Conservation (phyloP, 2,797 vertebrate species). For the Smutsia temminckii region DNA sequence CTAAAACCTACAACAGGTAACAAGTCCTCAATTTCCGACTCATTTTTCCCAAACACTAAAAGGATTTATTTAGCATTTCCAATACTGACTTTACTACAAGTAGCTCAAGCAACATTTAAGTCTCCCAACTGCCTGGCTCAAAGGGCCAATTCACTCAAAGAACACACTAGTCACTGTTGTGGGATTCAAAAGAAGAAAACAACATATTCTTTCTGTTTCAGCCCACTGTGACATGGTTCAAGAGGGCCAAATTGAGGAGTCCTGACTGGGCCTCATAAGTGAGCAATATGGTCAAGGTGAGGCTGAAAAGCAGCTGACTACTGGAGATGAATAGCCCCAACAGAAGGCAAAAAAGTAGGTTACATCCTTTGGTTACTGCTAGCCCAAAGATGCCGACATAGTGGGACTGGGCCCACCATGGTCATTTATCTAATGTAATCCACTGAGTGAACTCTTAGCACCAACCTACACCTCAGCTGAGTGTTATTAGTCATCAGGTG, state of each 20-base stretch:
- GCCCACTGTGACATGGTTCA: neutral
- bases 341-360: conserved; percentile 54
- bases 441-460: conserved; percentile 57
- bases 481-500: conserved; percentile 49
- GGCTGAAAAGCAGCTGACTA: neutral
- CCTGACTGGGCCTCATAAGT: neutral
- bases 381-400: conserved; percentile 53
- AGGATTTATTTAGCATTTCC: conserved; percentile 57
- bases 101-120: conserved; percentile 45
- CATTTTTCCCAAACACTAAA: neutral
- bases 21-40: conserved; percentile 13
- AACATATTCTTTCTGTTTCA: conserved; percentile 2
- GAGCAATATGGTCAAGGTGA: conserved; percentile 52
- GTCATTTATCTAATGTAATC: conserved; percentile 62
- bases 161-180: conserved; percentile 53
- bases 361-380: neutral
- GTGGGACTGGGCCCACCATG: neutral
- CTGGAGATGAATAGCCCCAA: conserved; percentile 18
- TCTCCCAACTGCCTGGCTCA: conserved; percentile 18
- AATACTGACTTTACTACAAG: conserved; percentile 60
- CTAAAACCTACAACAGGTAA: conserved; percentile 22
- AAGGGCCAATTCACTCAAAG: conserved; percentile 59
- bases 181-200: conserved; percentile 39
- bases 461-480: conserved; percentile 53
- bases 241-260: neutral